Conservation (phyloP, 2,797 vertebrate species). For the Tauraco hartlaubi region DNA sequence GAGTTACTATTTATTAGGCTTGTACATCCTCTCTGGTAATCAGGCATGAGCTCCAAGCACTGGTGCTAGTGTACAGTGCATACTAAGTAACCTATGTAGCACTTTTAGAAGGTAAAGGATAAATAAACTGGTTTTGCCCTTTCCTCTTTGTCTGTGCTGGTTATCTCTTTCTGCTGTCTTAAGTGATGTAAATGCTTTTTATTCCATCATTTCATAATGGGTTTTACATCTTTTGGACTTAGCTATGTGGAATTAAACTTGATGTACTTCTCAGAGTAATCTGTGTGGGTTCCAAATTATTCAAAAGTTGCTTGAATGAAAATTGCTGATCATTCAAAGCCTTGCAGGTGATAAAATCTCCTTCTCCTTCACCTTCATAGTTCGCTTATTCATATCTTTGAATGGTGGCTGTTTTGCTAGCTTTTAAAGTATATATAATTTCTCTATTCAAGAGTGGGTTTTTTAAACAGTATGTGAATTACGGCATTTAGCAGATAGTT, state of each 20-base stretch:
- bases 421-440: background rate
- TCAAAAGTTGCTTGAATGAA: conserved; percentile 8
- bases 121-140: background rate
- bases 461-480: conserved; percentile 2
- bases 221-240: background rate
- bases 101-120: background rate
- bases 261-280: conserved; percentile 32
- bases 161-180: background rate
- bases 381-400: background rate
- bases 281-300: background rate
- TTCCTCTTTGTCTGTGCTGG: background rate
- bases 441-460: background rate
- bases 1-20: background rate
- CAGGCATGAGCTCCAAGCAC: background rate
- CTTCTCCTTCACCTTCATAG: background rate
- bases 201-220: background rate
- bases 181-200: background rate
- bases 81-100: background rate
- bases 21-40: background rate
- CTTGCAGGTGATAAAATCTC: background rate
- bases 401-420: conserved; percentile 12
- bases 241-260: conserved; percentile 13
- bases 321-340: background rate
- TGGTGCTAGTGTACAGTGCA: background rate
- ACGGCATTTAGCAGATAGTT: background rate